phyloP scores from a whole-genome alignment of 1,140 invertebrate species.

The Megalonaias nervosa region DNA sequence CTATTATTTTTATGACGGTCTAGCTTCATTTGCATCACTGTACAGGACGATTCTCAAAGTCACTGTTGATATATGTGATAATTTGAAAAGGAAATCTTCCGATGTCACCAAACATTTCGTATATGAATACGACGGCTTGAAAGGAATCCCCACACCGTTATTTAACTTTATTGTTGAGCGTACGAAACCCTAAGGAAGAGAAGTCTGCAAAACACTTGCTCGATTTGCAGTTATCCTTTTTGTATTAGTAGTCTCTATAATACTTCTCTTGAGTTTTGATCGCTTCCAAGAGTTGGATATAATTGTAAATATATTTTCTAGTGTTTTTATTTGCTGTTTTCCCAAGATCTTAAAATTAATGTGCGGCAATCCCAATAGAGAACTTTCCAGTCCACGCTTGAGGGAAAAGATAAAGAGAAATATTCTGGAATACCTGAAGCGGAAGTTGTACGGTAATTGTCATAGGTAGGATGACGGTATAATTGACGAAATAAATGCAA shows the following conservation, averaged over 20 bases:
- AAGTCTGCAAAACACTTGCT: constrained; percentile 18
- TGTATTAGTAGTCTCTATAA: constrained; percentile 24
- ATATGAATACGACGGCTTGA: constrained; percentile 15
- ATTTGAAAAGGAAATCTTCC: constrained; percentile 2
- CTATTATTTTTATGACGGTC: constrained; percentile 23
- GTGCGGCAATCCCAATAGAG: too few relatives aligned
- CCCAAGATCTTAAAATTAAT: too few relatives aligned
- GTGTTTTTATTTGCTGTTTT: too few relatives aligned
- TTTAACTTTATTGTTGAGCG: constrained; percentile 19
- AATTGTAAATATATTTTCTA: too few relatives aligned
- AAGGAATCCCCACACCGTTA: constrained; percentile 14
- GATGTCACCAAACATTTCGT: not conserved
- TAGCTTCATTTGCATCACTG: constrained; percentile 8
- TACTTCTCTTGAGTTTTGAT: constrained; percentile 24
- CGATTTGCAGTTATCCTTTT: constrained; percentile 16
- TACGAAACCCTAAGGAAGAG: constrained; percentile 8
- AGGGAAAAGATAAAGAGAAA: too few relatives aligned
- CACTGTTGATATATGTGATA: constrained; percentile 10
- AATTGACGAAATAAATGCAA: too few relatives aligned
- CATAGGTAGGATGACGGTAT: too few relatives aligned
- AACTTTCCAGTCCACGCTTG: too few relatives aligned
- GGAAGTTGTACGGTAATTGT: too few relatives aligned
- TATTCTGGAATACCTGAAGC: too few relatives aligned
- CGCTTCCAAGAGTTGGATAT: constrained; percentile 5
- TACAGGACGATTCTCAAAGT: constrained; percentile 18